Percentiles rank a stretch among this genome's conserved stretches.
These are phyloP conservation scores for Grammomys dolichurus DNA, from an alignment of 2,113 vertebrate species.

Conservation along the genomic window DNA sequence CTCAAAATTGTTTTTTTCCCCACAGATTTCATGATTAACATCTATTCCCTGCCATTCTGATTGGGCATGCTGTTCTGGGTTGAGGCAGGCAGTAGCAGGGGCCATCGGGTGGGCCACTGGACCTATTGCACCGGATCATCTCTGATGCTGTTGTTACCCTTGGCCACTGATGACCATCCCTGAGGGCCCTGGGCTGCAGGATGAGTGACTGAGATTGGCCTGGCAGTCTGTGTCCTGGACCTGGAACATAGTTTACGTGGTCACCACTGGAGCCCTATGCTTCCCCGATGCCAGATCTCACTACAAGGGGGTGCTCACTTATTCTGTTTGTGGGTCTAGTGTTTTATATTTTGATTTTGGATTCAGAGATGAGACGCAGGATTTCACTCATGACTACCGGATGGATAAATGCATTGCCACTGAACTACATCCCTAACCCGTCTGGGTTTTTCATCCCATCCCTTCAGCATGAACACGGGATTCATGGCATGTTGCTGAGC, in stretches of 20 bases:
- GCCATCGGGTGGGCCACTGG: not conserved
- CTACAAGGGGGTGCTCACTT: not conserved
- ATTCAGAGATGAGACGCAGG: not conserved
- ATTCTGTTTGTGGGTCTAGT: not conserved
- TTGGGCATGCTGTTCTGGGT: not conserved
- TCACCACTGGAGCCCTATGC: not conserved
- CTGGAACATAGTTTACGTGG: accelerated
- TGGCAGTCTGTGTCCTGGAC: not conserved
- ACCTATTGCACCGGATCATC: not conserved
- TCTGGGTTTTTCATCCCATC: not conserved
- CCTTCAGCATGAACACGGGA: not conserved
- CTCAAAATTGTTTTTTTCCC: not conserved
- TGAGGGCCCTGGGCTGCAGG: not conserved
- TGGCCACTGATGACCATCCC: too few relatives aligned
- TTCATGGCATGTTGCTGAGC: not conserved
- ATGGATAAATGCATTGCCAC: too few relatives aligned
- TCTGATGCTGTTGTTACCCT: not conserved
- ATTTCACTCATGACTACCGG: not conserved
- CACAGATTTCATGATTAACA: not conserved
- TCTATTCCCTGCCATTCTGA: not conserved
- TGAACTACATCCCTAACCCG: not conserved
- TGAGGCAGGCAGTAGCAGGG: not conserved
- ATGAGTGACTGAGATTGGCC: not conserved
- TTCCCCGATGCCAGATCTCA: not conserved
- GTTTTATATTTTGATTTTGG: not conserved